Conservation (phyloP, 2,797 vertebrate species). For the Prionace glauca region DNA sequence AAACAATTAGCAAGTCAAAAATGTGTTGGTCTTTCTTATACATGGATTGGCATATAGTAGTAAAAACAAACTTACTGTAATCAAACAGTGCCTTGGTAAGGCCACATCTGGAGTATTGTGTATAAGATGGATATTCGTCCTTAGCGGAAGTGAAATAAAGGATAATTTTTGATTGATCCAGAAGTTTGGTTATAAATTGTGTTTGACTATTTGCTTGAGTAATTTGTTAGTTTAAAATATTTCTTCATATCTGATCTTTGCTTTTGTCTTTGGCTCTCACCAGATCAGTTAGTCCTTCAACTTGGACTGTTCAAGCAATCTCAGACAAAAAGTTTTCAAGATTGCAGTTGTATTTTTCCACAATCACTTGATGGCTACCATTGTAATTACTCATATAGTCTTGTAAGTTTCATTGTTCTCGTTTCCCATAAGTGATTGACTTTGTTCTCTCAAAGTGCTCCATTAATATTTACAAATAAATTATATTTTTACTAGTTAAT, state of each 20-base stretch:
- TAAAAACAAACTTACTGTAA: too few species aligned
- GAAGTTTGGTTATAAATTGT: background rate
- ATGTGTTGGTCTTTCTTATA: too few species aligned
- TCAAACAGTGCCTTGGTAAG: too few species aligned
- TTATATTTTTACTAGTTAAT: background rate
- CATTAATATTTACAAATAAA: background rate
- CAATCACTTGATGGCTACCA: background rate
- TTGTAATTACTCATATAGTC: background rate
- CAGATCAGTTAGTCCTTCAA: background rate
- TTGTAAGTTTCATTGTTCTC: background rate
- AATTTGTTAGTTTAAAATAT: background rate
- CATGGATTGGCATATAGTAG: too few species aligned
- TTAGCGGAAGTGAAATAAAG: too few species aligned
- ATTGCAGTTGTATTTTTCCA: background rate
- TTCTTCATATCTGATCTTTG: background rate
- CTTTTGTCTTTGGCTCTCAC: background rate
- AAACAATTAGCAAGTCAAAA: too few species aligned
- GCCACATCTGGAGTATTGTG: too few species aligned
- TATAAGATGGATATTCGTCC: too few species aligned
- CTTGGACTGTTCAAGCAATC: background rate
- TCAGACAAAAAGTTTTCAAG: background rate
- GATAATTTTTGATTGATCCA: background rate
- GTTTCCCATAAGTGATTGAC: background rate
- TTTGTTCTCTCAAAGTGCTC: background rate
- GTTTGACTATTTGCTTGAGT: background rate